These are phyloP conservation scores for Macaria liturata DNA, from an alignment of 2,888 invertebrate species.

Conservation along the genomic window DNA sequence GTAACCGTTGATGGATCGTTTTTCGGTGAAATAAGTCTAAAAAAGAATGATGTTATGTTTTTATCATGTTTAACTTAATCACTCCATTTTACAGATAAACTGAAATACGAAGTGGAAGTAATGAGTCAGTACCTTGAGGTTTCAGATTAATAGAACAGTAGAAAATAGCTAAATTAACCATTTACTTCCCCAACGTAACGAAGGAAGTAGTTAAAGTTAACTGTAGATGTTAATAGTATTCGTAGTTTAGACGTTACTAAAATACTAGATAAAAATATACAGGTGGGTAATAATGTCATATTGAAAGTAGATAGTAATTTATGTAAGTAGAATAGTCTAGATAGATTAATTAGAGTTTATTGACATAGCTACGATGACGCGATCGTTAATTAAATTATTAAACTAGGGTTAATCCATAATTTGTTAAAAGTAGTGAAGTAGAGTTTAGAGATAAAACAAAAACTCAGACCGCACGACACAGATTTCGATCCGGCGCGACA, in stretches of 20 bases:
- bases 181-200: constrained; percentile 6
- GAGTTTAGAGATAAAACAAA: constrained; percentile 7
- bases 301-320: constrained; percentile 26
- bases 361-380: constrained; percentile 6
- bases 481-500: constrained; percentile 7
- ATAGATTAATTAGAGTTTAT: constrained; percentile 16
- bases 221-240: constrained; percentile 5
- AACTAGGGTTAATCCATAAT: constrained; percentile 14
- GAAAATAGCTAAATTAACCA: constrained; percentile 17
- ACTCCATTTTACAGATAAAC: constrained; percentile 57
- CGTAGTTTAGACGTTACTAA: constrained; percentile 18
- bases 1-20: no score
- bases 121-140: constrained; percentile 61
- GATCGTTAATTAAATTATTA: constrained; percentile 9
- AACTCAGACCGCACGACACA: constrained; percentile 12
- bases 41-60: no score
- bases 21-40: no score
- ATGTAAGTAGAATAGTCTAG: constrained; percentile 23
- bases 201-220: constrained; percentile 11
- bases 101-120: constrained; percentile 61
- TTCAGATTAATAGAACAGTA: constrained; percentile 19
- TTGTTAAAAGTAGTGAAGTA: constrained; percentile 19
- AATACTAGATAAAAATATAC: constrained; percentile 13
- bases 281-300: constrained; percentile 11
- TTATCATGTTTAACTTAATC: no score